Evolutionary conservation across 2,797 vertebrate genomes (phyloP).

Genomic region (Chanos chanos): DNA sequence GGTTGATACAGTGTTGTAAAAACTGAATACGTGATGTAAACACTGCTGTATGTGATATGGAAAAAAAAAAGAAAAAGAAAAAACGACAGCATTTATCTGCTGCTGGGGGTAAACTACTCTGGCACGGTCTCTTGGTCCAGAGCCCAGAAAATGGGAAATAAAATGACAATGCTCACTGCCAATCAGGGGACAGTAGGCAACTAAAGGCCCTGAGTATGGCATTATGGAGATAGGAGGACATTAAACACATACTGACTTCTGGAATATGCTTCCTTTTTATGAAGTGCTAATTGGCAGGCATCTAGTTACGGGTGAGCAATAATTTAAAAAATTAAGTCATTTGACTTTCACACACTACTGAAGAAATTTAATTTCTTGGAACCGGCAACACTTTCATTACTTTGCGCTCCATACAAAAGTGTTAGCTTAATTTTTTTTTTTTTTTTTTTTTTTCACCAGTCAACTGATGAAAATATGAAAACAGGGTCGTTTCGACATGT

Average conservation of each 20-base stretch:
- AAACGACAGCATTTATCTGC: too few relatives aligned
- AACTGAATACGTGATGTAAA: not conserved
- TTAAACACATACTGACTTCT: slow-evolving; percentile 1
- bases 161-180: slow-evolving; percentile 32
- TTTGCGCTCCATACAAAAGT: too few relatives aligned
- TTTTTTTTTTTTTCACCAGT: not conserved
- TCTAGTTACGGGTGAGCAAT: too few relatives aligned
- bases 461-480: not conserved
- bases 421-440: not conserved
- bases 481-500: too few relatives aligned
- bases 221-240: slow-evolving; percentile 23
- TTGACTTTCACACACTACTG: too few relatives aligned
- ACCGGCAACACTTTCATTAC: too few relatives aligned
- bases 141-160: slow-evolving; percentile 41
- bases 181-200: slow-evolving; percentile 30
- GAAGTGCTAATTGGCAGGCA: too few relatives aligned
- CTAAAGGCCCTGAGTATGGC: slow-evolving; percentile 21
- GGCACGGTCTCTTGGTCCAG: slow-evolving; percentile 34
- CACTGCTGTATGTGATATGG: too few relatives aligned
- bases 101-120: slow-evolving; percentile 47
- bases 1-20: not conserved
- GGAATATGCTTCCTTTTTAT: too few relatives aligned
- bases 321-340: too few relatives aligned
- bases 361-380: too few relatives aligned
- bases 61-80: too few relatives aligned